Percentiles rank a stretch among this genome's conserved stretches.
Evolutionary conservation across 2,113 vertebrate species (phyloP).

Genomic region (Calonectris borealis): DNA sequence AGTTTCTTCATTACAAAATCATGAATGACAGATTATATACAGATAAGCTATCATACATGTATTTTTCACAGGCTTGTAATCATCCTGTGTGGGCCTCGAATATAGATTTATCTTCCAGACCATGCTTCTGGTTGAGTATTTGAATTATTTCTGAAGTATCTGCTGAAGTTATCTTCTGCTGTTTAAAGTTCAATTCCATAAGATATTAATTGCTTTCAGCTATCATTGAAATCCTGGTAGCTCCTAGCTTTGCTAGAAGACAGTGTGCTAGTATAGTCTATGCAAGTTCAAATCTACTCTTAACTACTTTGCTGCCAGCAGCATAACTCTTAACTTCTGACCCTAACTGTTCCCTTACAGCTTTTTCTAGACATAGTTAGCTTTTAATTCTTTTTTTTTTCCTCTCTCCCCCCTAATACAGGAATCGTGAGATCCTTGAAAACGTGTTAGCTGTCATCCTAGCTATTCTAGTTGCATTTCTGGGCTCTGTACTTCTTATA

Average conservation of each 20-base stretch:
- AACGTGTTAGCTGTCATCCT: conserved; percentile 91
- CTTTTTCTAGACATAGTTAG: background rate
- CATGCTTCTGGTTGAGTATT: background rate
- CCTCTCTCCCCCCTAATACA: conserved; percentile 10
- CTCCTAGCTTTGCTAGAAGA: background rate
- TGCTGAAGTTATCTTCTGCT: background rate
- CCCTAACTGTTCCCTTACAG: background rate
- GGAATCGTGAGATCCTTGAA: conserved; percentile 96
- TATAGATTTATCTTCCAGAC: background rate
- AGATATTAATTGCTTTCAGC: background rate
- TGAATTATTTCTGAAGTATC: background rate
- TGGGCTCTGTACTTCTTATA: conserved; percentile 94
- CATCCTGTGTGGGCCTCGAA: background rate
- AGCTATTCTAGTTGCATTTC: conserved; percentile 95
- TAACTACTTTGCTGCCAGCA: background rate
- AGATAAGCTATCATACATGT: background rate
- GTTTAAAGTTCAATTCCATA: background rate
- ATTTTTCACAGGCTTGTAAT: background rate
- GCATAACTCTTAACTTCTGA: background rate
- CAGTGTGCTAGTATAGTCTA: background rate
- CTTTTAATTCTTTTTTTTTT: background rate
- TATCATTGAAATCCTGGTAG: background rate
- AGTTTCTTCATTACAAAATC: background rate
- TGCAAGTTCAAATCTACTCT: background rate
- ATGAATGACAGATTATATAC: background rate